A percentile compares a stretch with the other conserved stretches of the same genome.
phyloP scores from a whole-genome alignment of 2,888 invertebrate genomes.

The Lepidocyrtoides sp. region DNA sequence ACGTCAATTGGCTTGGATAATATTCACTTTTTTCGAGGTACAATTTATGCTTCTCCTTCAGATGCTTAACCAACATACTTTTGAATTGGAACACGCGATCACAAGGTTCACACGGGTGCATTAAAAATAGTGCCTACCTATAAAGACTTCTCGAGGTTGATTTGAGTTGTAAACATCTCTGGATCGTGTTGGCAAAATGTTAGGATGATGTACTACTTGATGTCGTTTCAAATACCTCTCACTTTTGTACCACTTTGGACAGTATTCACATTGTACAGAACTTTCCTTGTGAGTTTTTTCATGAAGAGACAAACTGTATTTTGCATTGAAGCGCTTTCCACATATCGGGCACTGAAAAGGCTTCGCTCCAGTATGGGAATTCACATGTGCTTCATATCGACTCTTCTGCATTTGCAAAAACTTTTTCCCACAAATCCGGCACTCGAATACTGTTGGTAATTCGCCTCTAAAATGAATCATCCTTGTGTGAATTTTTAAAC shows the following conservation, averaged over 20 bases:
- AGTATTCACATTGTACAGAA: background rate
- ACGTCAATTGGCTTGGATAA: conserved; percentile 2
- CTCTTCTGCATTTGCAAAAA: background rate
- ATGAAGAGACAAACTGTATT: background rate
- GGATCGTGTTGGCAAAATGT: background rate
- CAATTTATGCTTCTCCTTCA: background rate
- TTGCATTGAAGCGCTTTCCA: background rate
- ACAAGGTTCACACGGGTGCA: conserved; percentile 23
- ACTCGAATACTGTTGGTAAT: background rate
- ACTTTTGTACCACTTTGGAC: background rate
- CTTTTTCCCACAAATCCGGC: background rate
- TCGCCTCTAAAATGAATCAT: background rate
- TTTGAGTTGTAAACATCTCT: background rate
- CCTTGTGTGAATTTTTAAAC: background rate
- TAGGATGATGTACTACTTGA: background rate
- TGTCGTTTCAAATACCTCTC: background rate
- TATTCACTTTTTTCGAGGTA: background rate
- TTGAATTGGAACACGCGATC: background rate
- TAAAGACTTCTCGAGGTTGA: background rate
- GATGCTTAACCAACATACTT: background rate
- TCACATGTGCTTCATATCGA: background rate
- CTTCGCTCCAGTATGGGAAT: background rate
- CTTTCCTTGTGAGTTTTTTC: background rate
- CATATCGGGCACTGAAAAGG: background rate
- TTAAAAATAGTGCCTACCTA: background rate